These are phyloP conservation scores for Drosophila saltans DNA, from an alignment of 1,140 invertebrate genomes.

Conservation along the genomic window DNA sequence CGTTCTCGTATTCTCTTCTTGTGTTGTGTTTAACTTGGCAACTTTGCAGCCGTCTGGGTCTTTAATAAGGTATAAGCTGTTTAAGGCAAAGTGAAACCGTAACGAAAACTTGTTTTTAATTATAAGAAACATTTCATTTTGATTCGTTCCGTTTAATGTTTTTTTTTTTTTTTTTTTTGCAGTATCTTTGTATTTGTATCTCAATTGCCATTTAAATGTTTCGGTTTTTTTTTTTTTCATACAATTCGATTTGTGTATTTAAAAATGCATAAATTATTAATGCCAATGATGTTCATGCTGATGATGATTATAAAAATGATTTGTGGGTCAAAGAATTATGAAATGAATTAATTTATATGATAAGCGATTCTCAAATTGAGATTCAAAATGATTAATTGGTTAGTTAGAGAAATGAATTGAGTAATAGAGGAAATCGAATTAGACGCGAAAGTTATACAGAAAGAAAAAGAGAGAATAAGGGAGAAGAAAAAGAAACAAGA, in stretches of 20 bases:
- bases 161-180: not conserved
- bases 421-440: conserved; percentile 2
- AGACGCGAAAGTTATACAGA: not conserved
- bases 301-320: conserved; percentile 49
- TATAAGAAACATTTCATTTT: conserved; percentile 51
- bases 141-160: conserved; percentile 53
- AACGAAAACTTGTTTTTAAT: conserved; percentile 76
- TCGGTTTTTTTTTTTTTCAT: not conserved
- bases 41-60: conserved; percentile 69
- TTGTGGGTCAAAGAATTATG: conserved; percentile 61
- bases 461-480: not conserved
- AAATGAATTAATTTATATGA: conserved; percentile 50
- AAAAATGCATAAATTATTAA: conserved; percentile 70
- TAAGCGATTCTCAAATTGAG: conserved; percentile 27
- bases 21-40: conserved; percentile 60
- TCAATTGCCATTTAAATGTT: conserved; percentile 50
- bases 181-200: conserved; percentile 25
- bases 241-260: conserved; percentile 73
- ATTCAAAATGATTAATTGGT: conserved; percentile 33
- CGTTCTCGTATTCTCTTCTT: conserved; percentile 2
- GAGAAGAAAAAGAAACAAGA: not conserved
- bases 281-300: conserved; percentile 27
- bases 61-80: conserved; percentile 40
- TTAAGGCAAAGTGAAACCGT: conserved; percentile 49
- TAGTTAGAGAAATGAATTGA: conserved; percentile 3